Evolutionary conservation across 2,888 invertebrate genomes (phyloP), one percentile per base, ranked within the genome.

Genomic region (Pimpla rufipes): DNA sequence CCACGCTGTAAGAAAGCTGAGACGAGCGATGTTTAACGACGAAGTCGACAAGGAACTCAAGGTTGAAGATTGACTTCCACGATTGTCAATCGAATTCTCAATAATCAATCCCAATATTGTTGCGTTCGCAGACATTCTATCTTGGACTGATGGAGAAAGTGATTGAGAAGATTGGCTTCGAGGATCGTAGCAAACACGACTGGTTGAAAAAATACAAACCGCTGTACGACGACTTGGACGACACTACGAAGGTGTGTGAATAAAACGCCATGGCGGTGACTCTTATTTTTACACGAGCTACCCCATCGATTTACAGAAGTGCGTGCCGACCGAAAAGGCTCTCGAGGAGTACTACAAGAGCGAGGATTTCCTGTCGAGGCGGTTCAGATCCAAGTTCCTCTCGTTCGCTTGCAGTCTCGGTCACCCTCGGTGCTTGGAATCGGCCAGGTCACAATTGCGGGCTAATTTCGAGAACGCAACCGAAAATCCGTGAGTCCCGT

Each of bases 371-470:
- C 75, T 91, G 23, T 88, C 89, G 13, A 88, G 88, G 71, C 88
- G 90, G 67, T 89, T 89, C 68, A 88, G 93, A 5, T 85, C 87
- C 7, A 89, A 90, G 50, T 88, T 91, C 10, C 79, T 93, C 7
- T 86, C 85, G 10, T 93, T 92, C 90, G 92, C 94, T 13, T 94
- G 94, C 86, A 85, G 88, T 8, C 88, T 93, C 62, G 93, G 91
- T 10, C 87, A 93, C 57, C 85, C 88, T 23, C 89, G 89, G 64
- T 94, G 94, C 83, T 83, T 91, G 1, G 81, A 88, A 7, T 91
- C 92, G 73, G 91, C 93, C 7, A 80, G 77, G 11, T 45, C 79
- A 8, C 85, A 85, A 45, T 64, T 87, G 16, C 64, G 79, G n/a
- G 82, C 80, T 13, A 82, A 80, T 40, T 64, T 87, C 1, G 78